phyloP scores from a whole-genome alignment of 1,140 invertebrate species.

The Zaprionus africanus region DNA sequence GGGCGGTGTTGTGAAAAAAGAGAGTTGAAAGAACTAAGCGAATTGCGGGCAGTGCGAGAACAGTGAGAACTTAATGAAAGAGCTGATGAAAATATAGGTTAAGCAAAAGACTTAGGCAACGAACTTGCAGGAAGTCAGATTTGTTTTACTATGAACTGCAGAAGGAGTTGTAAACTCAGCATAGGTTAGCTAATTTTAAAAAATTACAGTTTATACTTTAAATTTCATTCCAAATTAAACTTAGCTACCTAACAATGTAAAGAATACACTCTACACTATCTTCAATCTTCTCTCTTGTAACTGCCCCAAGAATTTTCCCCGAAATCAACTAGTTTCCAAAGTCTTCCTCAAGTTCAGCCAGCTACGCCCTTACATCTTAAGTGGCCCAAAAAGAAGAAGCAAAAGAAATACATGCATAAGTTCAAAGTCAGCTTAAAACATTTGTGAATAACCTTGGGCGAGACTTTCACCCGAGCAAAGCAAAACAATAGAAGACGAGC shows the following conservation, averaged over 20 bases:
- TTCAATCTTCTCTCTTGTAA: neutral
- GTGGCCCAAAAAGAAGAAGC: constrained; percentile 23
- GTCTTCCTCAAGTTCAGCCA: constrained; percentile 35
- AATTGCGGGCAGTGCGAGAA: rapidly evolving
- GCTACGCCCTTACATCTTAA: constrained; percentile 33
- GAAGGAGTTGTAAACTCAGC: too few species aligned
- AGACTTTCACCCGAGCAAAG: constrained; percentile 55
- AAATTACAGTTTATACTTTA: too few species aligned
- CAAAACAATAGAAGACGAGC: constrained; percentile 31
- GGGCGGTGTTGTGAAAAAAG: constrained; percentile 1
- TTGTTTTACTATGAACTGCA: too few species aligned
- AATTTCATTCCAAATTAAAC: too few species aligned
- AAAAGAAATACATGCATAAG: constrained; percentile 11
- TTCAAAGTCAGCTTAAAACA: constrained; percentile 39
- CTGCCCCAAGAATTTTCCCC: neutral
- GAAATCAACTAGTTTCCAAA: neutral
- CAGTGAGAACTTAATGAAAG: too few species aligned
- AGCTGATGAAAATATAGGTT: too few species aligned
- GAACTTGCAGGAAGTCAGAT: constrained; percentile 37
- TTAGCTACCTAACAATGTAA: neutral
- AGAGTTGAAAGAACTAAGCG: neutral
- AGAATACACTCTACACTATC: neutral
- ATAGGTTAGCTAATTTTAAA: too few species aligned
- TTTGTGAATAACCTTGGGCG: constrained; percentile 55
- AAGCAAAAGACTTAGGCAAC: constrained; percentile 59